Conservation (phyloP, 2,888 invertebrate species). For the Choristoneura rosaceana region DNA sequence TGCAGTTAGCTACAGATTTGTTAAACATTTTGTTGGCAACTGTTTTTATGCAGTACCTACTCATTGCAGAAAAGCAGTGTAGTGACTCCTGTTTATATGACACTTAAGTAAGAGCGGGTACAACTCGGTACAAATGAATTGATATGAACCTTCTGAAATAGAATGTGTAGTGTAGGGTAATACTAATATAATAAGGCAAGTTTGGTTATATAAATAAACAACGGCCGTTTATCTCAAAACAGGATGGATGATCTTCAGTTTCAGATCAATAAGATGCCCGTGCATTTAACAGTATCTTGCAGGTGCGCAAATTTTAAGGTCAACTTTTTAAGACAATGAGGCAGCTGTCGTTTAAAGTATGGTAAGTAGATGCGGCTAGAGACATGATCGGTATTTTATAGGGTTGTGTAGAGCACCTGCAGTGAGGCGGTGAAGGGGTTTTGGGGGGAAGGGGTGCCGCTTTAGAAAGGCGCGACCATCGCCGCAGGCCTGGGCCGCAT, state of each 20-base stretch:
- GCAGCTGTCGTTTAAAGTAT: conserved; percentile 79
- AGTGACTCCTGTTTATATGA: background rate
- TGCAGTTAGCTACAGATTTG: background rate
- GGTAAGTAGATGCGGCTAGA: conserved; percentile 80
- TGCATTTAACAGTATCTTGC: conserved; percentile 48
- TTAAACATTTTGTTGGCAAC: conserved; percentile 7
- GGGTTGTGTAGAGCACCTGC: conserved; percentile 84
- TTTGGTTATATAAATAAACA: background rate
- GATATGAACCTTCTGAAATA: background rate
- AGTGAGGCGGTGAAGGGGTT: conserved; percentile 63
- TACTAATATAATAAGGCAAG: background rate
- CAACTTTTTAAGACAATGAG: conserved; percentile 76
- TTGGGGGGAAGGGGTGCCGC: conserved; percentile 73
- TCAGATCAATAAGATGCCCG: conserved; percentile 36
- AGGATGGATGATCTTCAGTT: conserved; percentile 30
- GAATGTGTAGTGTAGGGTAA: background rate
- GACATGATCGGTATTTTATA: conserved; percentile 84
- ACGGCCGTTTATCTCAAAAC: background rate
- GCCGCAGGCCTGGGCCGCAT: conserved; percentile 84
- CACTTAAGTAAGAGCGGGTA: too few species aligned
- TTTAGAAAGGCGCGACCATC: conserved; percentile 86
- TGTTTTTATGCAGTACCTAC: conserved; percentile 14
- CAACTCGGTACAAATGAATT: background rate
- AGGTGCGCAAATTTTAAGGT: conserved; percentile 74
- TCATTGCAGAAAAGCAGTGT: background rate